Conservation (phyloP, 2,113 vertebrate species). For the Cettia cetti region DNA sequence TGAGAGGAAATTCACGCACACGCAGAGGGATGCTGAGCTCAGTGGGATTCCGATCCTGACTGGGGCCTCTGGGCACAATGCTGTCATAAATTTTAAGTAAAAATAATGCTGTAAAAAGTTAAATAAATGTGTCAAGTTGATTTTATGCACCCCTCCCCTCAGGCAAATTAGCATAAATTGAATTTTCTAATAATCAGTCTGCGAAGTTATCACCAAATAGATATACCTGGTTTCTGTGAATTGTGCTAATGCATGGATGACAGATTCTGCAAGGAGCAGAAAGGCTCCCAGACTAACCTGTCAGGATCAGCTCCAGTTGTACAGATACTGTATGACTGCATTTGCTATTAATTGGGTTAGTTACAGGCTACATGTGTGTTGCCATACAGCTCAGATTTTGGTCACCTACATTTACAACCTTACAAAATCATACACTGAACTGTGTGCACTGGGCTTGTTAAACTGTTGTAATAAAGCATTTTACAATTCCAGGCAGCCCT, state of each 20-base stretch:
- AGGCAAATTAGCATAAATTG: constrained; percentile 19
- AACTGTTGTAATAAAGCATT: neutral
- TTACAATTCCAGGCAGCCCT: neutral
- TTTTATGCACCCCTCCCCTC: constrained; percentile 51
- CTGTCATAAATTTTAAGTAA: constrained; percentile 33
- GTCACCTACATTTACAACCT: neutral
- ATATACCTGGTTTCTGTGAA: neutral
- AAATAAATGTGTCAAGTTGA: constrained; percentile 58
- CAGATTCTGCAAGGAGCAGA: neutral
- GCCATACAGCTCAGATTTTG: neutral
- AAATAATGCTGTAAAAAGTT: constrained; percentile 28
- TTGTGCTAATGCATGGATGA: neutral
- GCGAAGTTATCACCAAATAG: neutral
- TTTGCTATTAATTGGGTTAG: neutral
- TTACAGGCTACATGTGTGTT: neutral
- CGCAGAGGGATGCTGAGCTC: rapidly evolving
- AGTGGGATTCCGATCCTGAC: neutral
- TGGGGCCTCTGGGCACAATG: neutral
- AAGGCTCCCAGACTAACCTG: neutral
- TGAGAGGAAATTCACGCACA: neutral
- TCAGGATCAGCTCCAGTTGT: neutral
- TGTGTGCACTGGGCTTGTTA: neutral
- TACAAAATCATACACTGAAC: neutral
- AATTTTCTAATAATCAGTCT: constrained; percentile 44
- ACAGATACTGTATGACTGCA: neutral